Evolutionary conservation across 2,888 invertebrate genomes (phyloP), one percentile per base, ranked within the genome.

Genomic region (Therioaphis trifolii): DNA sequence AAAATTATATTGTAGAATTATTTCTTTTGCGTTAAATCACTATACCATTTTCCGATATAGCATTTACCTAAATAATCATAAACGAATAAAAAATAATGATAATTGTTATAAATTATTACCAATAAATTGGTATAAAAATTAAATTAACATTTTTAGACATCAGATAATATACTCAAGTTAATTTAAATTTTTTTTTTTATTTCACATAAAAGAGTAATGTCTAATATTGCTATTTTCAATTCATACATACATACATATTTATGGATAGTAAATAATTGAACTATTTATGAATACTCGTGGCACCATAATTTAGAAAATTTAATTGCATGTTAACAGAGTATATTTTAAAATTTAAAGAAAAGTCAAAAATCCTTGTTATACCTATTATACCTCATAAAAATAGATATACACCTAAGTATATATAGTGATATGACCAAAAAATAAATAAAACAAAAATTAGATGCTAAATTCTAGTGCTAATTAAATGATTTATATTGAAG

Each of bases 351-450:
- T 72, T 35, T 7, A 58, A 40, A 74, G 14, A 40, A 27, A 21
- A 52, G 61, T 61, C n/a, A 27, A 46, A 12, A 66, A 29, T n/a
- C 18, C 27, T 40, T 18, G 15, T 35, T n/a, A 4, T n/a, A n/a
- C n/a, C n/a, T 35, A 49, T 49, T n/a, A 74, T 21, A 7, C 12
- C 46, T 7, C 4, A 27, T 29, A 63, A 78, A 68, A 68, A 35
- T 18, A 24, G 52, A 78, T 68, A 21, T 24, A 76, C 24, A 49
- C 24, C 11, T 2, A 66, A 52, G 40, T 52, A 77, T 66, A 77
- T 49, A 9, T 77, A 66, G 29, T 49, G 21, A 4, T 35, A 29
- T 49, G 49, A 66, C 29, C 2, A 35, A 27, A 72, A 52, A 71
- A 72, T 27, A 9, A n/a, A 69, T 12, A 61, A 27, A 14, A 77